A percentile compares a stretch with the other conserved stretches of the same genome.
These are phyloP conservation scores for Mechanitis mazaeus DNA, from an alignment of 2,888 invertebrate genomes.

Conservation along the genomic window DNA sequence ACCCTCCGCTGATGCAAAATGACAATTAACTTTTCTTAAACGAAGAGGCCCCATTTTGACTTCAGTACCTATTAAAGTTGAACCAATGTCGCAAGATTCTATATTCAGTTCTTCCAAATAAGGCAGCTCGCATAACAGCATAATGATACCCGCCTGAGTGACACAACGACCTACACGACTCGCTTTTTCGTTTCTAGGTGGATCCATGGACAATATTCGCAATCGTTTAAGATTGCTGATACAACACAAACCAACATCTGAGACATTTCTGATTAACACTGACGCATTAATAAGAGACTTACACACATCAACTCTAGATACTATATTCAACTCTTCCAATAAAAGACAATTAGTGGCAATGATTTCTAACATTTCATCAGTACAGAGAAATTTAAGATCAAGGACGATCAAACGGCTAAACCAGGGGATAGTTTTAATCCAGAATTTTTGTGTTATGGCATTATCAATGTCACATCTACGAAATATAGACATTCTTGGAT, in stretches of 20 bases:
- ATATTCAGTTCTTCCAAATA: conserved; percentile 64
- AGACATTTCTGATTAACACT: conserved; percentile 66
- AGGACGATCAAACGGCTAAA: conserved; percentile 60
- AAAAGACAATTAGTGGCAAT: conserved; percentile 56
- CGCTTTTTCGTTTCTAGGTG: conserved; percentile 63
- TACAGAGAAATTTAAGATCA: conserved; percentile 71
- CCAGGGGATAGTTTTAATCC: conserved; percentile 56
- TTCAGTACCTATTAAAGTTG: conserved; percentile 59
- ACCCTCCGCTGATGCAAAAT: conserved; percentile 65
- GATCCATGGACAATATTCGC: conserved; percentile 64
- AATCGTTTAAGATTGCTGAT: conserved; percentile 60
- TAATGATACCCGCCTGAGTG: conserved; percentile 65
- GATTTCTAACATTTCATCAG: conserved; percentile 68
- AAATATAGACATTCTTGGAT: conserved; percentile 66
- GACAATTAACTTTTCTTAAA: conserved; percentile 66
- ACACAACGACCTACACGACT: conserved; percentile 65
- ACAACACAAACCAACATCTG: conserved; percentile 60
- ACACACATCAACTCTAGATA: conserved; percentile 66
- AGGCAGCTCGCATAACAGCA: conserved; percentile 59
- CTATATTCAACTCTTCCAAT: conserved; percentile 69
- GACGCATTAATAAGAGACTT: conserved; percentile 71
- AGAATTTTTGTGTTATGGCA: conserved; percentile 60
- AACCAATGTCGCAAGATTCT: conserved; percentile 71
- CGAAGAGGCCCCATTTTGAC: conserved; percentile 58
- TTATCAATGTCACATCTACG: conserved; percentile 69